Evolutionary conservation across 2,113 vertebrate genomes (phyloP), one percentile per base, ranked within the genome.

Genomic region (Xenopus borealis): DNA sequence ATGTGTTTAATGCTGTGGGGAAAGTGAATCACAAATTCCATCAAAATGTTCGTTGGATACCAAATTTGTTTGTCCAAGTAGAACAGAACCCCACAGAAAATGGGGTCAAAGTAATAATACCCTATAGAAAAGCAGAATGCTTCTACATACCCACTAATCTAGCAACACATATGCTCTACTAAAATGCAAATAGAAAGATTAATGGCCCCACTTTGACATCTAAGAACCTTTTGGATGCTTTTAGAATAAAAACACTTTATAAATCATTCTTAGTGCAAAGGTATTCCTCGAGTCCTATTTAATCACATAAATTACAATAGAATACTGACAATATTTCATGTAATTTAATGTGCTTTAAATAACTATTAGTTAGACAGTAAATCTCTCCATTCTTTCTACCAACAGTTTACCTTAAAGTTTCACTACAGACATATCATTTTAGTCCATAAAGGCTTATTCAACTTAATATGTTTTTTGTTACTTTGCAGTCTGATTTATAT

Each of bases 191-290:
- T 83, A 84, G 84, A 80, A 85, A 93, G 92, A 94, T 92, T 87
- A 93, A 94, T 91, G 87, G 83, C 81, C 80, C 71, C 82, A 86
- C 88, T 84, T 81, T 87, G 92, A 83, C 85, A 88, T 88, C 71
- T 82, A 83, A 86, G 71, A 80, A 69, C 62, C 82, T 88, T 89
- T 85, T 90, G 87, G 89, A 90, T 88, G 85, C 79, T 86, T 87
- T 84, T 82, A 71, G 79, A 81, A 82, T 78, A 81, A 81, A 88
- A 89, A 87, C 93, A 94, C 90, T 90, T 92, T 85, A 92, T 94
- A 94, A 94, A 95, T 96, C 93, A 94, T 86, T 68, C 84, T 73
- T 80, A 84, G 82, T 84, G 72, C 78, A 84, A 83, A 79, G 82
- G 69, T 72, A 81, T 82, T 82, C 79, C 83, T 69, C 65, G 79